Evolutionary conservation across 2,113 vertebrate species (phyloP), one percentile per base, ranked within the genome.

Genomic region (Peromyscus leucopus): DNA sequence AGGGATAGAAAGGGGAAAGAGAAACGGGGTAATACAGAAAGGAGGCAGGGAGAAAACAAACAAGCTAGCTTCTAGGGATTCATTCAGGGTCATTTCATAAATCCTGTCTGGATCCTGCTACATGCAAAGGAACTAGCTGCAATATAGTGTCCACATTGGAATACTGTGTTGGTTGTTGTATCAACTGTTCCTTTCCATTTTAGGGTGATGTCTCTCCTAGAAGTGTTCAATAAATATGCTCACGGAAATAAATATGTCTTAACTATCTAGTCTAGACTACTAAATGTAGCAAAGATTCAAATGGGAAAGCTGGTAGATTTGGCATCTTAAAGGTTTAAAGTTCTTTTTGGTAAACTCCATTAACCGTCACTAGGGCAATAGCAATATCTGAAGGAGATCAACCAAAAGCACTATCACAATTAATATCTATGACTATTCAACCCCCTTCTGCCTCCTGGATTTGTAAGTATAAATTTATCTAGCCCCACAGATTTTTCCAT

Each of bases 171-270:
- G 31, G 21, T 78, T 80, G 89, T 63, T 96, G 55, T 90, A 46
- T 93, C 74, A 96, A 92, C 55, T 61, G 15, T 74, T 12, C 82
- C 39, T 84, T 82, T 95, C 48, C 89, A 75, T 74, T 90, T 91
- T 93, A 90, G 28, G 57, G 46, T 55, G 8, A 61, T 67, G 7
- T 74, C 6, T 2, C 42, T 76, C 72, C 36, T 71, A 94, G 79
- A 84, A 94, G 82, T 91, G 26, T 82, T 42, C 79, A 89, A 91
- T 55, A 93, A 94, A 94, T 71, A 89, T 89, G 28, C 26, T 95
- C 83, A 93, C 28, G 39, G n/a, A 63, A 96, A 96, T 89, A 39
- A 88, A 16, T 90, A 51, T 95, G 17, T 75, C 28, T 93, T 84
- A 87, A 28, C 39, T 86, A 92, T 61, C 26, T 78, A 91, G 21